Conservation (phyloP, 2,113 vertebrate species). For the Marcusenius ussheri region DNA sequence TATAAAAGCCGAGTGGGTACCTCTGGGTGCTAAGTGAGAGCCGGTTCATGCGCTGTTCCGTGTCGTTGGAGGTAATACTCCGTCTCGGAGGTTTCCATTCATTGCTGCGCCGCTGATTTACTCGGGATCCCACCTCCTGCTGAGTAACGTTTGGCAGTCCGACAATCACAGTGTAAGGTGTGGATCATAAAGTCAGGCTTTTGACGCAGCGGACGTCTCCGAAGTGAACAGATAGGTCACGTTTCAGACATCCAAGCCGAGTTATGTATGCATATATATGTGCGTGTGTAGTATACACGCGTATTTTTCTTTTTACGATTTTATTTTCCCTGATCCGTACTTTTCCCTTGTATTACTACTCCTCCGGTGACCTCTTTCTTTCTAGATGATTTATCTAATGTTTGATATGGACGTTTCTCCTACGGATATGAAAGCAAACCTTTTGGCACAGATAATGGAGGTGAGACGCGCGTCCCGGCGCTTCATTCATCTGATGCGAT, state of each 20-base stretch:
- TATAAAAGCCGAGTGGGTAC: neutral
- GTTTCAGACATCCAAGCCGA: neutral
- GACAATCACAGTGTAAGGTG: neutral
- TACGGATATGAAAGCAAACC: neutral
- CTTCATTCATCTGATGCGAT: neutral
- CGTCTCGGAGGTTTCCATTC: neutral
- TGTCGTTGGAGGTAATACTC: neutral
- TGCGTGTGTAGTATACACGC: neutral
- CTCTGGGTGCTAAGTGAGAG: neutral
- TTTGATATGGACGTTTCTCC: neutral
- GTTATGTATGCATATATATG: neutral
- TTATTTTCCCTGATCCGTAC: neutral
- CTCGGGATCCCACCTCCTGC: neutral
- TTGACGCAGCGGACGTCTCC: neutral
- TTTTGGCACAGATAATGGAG: neutral
- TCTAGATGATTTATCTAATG: neutral
- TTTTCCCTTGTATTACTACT: neutral
- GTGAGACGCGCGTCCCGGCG: neutral
- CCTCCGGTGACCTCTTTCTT: neutral
- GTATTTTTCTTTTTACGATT: neutral
- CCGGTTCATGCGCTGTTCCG: neutral
- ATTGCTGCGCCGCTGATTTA: neutral
- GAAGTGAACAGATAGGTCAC: neutral
- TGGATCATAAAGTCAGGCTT: neutral
- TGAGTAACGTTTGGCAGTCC: neutral